A percentile compares a stretch with the other conserved stretches of the same genome.
Evolutionary conservation across 1,140 invertebrate species (phyloP).

Genomic region (Polyergus mexicanus): DNA sequence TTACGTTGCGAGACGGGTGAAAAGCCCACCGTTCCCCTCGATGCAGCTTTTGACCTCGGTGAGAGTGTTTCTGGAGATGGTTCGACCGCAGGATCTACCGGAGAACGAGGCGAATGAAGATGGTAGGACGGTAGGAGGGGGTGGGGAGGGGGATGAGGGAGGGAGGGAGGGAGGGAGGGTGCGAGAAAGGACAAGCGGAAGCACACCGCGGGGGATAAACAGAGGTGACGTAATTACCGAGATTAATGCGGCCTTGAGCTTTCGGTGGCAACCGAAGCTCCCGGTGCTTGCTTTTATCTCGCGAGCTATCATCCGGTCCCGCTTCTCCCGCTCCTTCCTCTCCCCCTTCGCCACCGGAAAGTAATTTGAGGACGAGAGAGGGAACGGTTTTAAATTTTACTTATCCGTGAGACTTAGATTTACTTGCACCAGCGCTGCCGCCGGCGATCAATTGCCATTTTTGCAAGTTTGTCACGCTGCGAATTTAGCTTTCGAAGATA

Average conservation of each 20-base stretch:
- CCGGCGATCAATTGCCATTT: constrained; percentile 43
- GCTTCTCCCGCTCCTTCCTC: constrained; percentile 42
- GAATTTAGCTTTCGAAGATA: constrained; percentile 15
- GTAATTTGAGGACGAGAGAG: constrained; percentile 80
- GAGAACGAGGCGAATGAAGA: constrained; percentile 35
- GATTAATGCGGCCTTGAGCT: constrained; percentile 82
- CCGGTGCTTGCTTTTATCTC: constrained; percentile 79
- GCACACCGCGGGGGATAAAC: constrained; percentile 75
- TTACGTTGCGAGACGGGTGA: constrained; percentile 66
- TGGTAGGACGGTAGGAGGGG: background rate
- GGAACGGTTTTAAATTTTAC: constrained; percentile 82
- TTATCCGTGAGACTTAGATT: constrained; percentile 78
- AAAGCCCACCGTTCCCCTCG: constrained; percentile 67
- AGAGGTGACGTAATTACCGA: constrained; percentile 84
- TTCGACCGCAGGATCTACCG: constrained; percentile 59
- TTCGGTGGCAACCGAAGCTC: constrained; percentile 77
- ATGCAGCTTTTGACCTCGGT: constrained; percentile 55
- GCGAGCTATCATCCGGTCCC: constrained; percentile 75
- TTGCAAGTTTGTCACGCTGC: constrained; percentile 7
- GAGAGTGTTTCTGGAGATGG: constrained; percentile 55
- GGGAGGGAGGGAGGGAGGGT: background rate
- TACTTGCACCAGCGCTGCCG: constrained; percentile 63
- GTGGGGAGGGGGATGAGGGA: background rate
- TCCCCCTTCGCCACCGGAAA: constrained; percentile 72
- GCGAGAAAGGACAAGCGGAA: constrained; percentile 50